Evolutionary conservation across 2,113 vertebrate genomes (phyloP), one percentile per base, ranked within the genome.

Genomic region (Pogonocichla stellata): DNA sequence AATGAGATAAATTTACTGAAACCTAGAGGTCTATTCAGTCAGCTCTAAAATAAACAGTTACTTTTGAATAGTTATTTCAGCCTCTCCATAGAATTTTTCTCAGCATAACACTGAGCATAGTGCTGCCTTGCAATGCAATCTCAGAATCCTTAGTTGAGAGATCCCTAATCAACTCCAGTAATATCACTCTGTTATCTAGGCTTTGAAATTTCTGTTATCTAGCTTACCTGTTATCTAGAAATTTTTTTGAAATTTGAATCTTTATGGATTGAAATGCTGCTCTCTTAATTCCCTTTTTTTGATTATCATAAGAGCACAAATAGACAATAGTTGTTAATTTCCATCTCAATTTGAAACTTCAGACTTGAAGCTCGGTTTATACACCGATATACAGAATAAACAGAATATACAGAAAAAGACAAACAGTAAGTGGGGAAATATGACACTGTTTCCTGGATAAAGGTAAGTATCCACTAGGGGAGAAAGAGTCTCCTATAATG

Each of bases 1-100:
- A 95, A 95, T 70, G 38, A 58, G 51, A 74, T 47, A 66, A 88
- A 95, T 73, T 66, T 74, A 91, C 47, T 87, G 69, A 96, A 94
- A 78, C 15, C 38, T 58, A 51, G 23, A 86, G 53, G 51, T 65
- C 43, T 88, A 53, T 73, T 92, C 50, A 79, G 42, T 47, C 51
- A 75, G 25, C 5, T 4, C 19, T 81, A 84, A 94, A 85, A 47
- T 2, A 92, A 43, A 60, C 70, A 67, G 33, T 67, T 89, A 67
- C 33, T 58, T 80, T 42, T 40, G 23, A 24, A 51, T 22, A 20
- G 15, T 50, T 87, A 62, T 81, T 78, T 89, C 66, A 47, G 47
- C 23, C 14, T 84, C 42, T 28, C 19, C 26, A 43, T 4, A 60
- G 38, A 81, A 57, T 61, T 83, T 69, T 93, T 24, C 38, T 57